phyloP scores from a whole-genome alignment of 2,888 invertebrate species.

The Stenolophus ochropezus region DNA sequence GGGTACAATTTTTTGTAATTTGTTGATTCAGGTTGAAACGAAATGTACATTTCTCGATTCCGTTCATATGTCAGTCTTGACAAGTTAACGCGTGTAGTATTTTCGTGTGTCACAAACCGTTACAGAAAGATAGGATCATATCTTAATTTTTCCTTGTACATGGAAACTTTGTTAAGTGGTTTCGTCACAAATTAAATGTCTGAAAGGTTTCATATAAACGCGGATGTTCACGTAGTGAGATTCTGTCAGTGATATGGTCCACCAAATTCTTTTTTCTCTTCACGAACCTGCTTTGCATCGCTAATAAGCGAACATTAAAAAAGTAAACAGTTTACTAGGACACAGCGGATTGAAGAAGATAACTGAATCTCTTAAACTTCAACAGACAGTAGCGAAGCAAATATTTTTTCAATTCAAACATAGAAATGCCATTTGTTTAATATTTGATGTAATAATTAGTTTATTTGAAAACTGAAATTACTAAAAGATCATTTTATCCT shows the following conservation, averaged over 20 bases:
- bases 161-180: background rate
- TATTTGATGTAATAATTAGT: too few species aligned
- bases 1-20: too few species aligned
- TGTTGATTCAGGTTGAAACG: too few species aligned
- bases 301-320: slow-evolving; percentile 30
- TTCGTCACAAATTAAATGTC: slow-evolving; percentile 36
- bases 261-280: slow-evolving; percentile 16
- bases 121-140: slow-evolving; percentile 7
- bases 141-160: slow-evolving; percentile 25
- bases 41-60: too few species aligned
- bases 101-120: background rate
- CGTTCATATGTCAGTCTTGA: background rate
- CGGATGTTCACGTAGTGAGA: slow-evolving; percentile 29
- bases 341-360: background rate
- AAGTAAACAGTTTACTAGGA: slow-evolving; percentile 33
- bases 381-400: background rate
- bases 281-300: slow-evolving; percentile 16
- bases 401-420: too few species aligned
- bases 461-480: too few species aligned
- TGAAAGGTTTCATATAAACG: slow-evolving; percentile 30
- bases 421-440: too few species aligned
- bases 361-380: background rate
- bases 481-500: too few species aligned
- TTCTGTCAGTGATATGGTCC: slow-evolving; percentile 24
- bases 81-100: background rate